Evolutionary conservation across 2,797 vertebrate genomes (phyloP).

Genomic region (Benthosema pterotum): DNA sequence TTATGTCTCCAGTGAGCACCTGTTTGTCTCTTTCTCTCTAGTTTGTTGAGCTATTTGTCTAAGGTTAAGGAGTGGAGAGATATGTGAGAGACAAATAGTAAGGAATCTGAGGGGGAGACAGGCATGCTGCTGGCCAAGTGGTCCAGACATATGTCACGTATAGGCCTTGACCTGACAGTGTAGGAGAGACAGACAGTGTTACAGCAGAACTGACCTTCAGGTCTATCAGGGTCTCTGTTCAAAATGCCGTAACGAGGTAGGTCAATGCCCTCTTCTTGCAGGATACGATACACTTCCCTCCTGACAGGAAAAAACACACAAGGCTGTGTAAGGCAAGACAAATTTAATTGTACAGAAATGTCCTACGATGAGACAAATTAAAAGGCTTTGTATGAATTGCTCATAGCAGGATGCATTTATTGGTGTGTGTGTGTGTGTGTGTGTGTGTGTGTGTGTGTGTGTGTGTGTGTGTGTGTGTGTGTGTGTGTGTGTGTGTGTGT

Average conservation of each 20-base stretch:
- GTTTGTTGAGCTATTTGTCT: no score
- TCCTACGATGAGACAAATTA: no score
- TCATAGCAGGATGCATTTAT: not conserved
- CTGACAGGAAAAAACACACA: constrained; percentile 63
- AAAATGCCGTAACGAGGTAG: constrained; percentile 95
- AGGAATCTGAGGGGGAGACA: no score
- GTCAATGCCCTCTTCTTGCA: constrained; percentile 95
- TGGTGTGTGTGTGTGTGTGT: not conserved
- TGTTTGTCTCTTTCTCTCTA: no score
- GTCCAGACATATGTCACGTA: no score
- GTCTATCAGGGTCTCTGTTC: constrained; percentile 93
- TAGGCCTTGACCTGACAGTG: no score
- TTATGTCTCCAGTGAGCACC: no score
- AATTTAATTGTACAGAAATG: not conserved
- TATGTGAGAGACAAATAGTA: no score
- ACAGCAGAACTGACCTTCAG: constrained; percentile 82
- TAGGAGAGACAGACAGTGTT: not conserved
- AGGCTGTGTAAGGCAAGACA: not conserved
- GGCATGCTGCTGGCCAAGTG: no score
- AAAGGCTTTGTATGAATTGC: no score
- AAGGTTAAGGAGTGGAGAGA: no score
- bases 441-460: not conserved
- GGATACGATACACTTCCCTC: constrained; percentile 97
- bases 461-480: not conserved
- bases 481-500: constrained; percentile 1